These are phyloP conservation scores for Pseudomyrmex sp. DNA, from an alignment of 1,140 invertebrate species.

Conservation along the genomic window DNA sequence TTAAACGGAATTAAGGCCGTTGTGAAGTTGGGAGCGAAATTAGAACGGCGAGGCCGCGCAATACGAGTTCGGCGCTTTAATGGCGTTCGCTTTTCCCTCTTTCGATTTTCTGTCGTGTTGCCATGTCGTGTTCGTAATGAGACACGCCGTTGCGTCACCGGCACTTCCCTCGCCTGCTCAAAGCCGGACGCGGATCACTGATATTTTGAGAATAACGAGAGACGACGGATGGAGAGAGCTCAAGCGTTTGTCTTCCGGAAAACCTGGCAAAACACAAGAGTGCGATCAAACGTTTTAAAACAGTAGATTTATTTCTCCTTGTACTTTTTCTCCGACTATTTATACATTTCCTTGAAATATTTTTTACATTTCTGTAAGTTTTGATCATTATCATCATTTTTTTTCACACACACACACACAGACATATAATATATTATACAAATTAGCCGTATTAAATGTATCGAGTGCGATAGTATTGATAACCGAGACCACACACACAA, in stretches of 20 bases:
- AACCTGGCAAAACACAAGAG: not conserved
- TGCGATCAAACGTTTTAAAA: not conserved
- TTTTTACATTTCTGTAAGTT: too few species aligned
- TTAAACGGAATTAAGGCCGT: conserved; percentile 63
- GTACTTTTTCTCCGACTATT: too few species aligned
- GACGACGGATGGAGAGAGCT: not conserved
- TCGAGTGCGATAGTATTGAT: not conserved
- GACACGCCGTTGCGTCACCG: conserved; percentile 21
- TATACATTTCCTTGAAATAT: too few species aligned
- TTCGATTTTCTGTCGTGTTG: conserved; percentile 47
- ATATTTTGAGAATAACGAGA: conserved; percentile 58
- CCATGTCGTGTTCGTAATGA: conserved; percentile 27
- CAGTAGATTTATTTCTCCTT: too few species aligned
- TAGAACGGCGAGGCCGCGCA: conserved; percentile 50
- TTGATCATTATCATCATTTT: not conserved
- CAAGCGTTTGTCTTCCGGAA: not conserved
- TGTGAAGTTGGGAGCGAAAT: conserved; percentile 60
- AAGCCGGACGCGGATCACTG: conserved; percentile 35
- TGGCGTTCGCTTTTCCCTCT: conserved; percentile 35
- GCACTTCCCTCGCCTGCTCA: conserved; percentile 1
- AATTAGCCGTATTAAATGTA: too few species aligned
- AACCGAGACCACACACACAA: not conserved
- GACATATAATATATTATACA: not conserved
- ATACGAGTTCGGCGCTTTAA: conserved; percentile 3
- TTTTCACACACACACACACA: too few species aligned